Evolutionary conservation across 1,140 invertebrate species (phyloP).

Genomic region (Saccostrea echinata): DNA sequence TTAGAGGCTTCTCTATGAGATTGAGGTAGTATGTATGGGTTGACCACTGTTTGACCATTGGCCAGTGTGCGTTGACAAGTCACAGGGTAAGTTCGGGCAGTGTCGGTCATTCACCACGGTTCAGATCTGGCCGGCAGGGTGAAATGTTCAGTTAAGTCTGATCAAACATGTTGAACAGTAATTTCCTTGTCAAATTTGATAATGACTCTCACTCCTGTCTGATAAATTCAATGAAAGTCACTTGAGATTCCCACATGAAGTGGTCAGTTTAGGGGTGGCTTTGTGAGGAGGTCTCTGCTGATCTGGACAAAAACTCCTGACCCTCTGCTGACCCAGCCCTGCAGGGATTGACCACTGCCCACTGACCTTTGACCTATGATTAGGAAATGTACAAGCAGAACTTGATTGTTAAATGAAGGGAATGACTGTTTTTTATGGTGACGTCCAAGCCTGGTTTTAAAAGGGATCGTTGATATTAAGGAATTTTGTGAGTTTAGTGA

Average conservation of each 20-base stretch:
- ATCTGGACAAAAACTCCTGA: conserved; percentile 7
- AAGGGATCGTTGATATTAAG: neutral
- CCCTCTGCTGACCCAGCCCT: neutral
- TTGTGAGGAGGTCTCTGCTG: conserved; percentile 8
- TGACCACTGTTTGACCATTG: conserved; percentile 19
- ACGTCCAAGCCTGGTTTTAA: neutral
- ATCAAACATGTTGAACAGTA: conserved; percentile 25
- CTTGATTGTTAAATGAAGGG: neutral
- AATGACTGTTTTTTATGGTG: neutral
- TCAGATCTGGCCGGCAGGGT: neutral
- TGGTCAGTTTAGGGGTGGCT: conserved; percentile 15
- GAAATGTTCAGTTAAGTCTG: conserved; percentile 13
- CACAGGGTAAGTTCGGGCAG: neutral
- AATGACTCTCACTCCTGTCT: neutral
- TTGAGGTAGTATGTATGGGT: neutral
- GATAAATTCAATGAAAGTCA: conserved; percentile 3
- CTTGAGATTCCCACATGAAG: neutral
- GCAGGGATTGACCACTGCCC: conserved; percentile 16
- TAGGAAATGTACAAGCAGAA: neutral
- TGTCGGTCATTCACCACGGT: conserved; percentile 4
- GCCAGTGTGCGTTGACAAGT: neutral
- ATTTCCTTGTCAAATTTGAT: conserved; percentile 6
- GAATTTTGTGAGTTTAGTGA: neutral
- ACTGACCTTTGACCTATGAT: neutral
- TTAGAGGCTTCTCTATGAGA: neutral